These are phyloP conservation scores for Mystacornis crossleyi DNA, from an alignment of 2,113 vertebrate species.

Conservation along the genomic window DNA sequence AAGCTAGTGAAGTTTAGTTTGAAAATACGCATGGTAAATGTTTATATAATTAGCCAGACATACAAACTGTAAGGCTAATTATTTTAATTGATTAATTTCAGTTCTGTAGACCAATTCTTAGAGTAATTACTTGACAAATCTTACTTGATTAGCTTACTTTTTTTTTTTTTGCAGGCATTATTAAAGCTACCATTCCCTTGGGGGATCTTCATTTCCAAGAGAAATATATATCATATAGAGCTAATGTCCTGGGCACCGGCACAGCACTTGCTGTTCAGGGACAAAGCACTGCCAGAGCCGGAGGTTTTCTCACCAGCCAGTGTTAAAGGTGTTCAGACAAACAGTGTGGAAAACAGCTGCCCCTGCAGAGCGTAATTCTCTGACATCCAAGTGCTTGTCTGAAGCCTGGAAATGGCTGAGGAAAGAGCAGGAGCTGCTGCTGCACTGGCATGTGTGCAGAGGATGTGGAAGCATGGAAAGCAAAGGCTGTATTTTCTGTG, in stretches of 20 bases:
- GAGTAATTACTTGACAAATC: slow-evolving; percentile 9
- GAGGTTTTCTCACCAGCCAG: background rate
- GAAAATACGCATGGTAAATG: background rate
- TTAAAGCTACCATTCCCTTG: background rate
- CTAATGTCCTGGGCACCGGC: background rate
- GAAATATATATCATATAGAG: background rate
- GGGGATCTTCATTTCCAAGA: background rate
- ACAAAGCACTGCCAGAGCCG: background rate
- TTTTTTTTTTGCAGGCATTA: background rate
- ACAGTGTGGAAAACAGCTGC: background rate
- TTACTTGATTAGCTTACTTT: slow-evolving; percentile 4
- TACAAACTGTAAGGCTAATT: background rate
- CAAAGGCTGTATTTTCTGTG: slow-evolving; percentile 24
- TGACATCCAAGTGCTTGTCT: background rate
- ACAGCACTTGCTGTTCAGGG: background rate
- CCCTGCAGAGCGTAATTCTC: background rate
- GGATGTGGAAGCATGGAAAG: background rate
- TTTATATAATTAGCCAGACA: slow-evolving; percentile 11
- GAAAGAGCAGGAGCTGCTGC: background rate
- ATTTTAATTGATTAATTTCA: slow-evolving; percentile 32
- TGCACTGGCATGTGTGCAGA: background rate
- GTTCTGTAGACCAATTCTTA: background rate
- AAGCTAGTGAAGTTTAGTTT: background rate
- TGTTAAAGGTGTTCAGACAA: background rate
- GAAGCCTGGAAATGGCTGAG: background rate